phyloP scores from a whole-genome alignment of 2,888 invertebrate genomes.

The Sipha maydis region DNA sequence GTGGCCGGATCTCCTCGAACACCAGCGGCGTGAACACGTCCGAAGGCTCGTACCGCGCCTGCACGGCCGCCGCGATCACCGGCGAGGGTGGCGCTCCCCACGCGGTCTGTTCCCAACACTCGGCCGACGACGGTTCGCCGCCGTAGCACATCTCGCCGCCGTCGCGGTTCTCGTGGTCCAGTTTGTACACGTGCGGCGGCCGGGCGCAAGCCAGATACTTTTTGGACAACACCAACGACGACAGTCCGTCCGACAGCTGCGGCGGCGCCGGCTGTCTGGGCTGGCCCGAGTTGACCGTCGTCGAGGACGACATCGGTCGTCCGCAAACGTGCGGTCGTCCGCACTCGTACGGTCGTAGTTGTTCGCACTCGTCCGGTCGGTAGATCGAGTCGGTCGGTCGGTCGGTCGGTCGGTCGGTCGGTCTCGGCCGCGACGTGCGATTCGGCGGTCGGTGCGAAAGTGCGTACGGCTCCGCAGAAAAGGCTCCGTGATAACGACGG shows the following conservation, averaged over 20 bases:
- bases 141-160: not conserved
- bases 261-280: not conserved
- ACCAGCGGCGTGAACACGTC: conserved; percentile 58
- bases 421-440: not conserved
- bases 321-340: not conserved
- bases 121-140: not conserved
- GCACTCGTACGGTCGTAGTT: too few species aligned
- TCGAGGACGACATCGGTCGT: conserved; percentile 47
- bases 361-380: not conserved
- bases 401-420: not conserved
- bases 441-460: conserved; percentile 29
- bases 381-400: not conserved
- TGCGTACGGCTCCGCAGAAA: not conserved
- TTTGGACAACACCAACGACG: conserved; percentile 55
- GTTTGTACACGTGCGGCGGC: conserved; percentile 47
- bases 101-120: not conserved
- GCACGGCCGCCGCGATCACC: not conserved
- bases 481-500: not conserved
- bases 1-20: conserved; percentile 33
- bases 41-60: conserved; percentile 48
- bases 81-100: not conserved
- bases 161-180: conserved; percentile 32
- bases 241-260: conserved; percentile 52
- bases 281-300: conserved; percentile 32
- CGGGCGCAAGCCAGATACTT: conserved; percentile 34